phyloP scores from a whole-genome alignment of 2,797 vertebrate species.

The Tapera naevia region DNA sequence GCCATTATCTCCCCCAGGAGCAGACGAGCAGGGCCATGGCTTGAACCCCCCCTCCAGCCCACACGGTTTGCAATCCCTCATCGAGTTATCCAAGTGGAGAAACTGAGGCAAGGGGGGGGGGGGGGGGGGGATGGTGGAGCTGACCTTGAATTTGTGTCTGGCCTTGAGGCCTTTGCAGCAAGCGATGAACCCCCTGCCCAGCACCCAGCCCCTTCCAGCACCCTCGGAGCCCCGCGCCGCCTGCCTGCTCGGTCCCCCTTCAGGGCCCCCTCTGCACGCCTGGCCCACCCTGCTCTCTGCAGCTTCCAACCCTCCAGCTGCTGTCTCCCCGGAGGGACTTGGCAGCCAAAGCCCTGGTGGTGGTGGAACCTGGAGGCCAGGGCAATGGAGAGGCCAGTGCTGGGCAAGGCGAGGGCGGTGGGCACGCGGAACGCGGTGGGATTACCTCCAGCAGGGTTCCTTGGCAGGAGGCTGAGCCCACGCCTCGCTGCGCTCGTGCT shows the following conservation, averaged over 20 bases:
- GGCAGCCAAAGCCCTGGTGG: rapidly evolving
- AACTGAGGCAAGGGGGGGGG: not conserved
- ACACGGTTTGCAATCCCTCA: too few species aligned
- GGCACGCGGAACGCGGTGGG: rapidly evolving
- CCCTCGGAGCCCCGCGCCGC: rapidly evolving
- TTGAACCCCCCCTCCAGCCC: too few species aligned
- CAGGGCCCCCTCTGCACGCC: not conserved
- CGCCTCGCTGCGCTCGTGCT: rapidly evolving
- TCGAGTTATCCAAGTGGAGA: too few species aligned
- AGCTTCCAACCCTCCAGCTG: not conserved
- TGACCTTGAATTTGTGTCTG: constrained; percentile 2
- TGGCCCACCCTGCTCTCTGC: rapidly evolving
- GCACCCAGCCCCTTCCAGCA: not conserved
- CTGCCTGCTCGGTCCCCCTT: not conserved
- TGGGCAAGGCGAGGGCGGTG: not conserved
- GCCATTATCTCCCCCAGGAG: too few species aligned
- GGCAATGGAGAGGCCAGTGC: rapidly evolving
- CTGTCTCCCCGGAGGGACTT: not conserved
- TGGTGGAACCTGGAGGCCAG: rapidly evolving
- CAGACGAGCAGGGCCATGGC: too few species aligned
- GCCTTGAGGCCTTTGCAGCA: not conserved
- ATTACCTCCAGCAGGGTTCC: not conserved
- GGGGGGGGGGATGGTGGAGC: not conserved
- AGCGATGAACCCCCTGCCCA: rapidly evolving
- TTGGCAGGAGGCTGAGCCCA: not conserved